These are phyloP conservation scores for Carcharodon carcharias DNA, from an alignment of 2,797 vertebrate genomes.

Conservation along the genomic window DNA sequence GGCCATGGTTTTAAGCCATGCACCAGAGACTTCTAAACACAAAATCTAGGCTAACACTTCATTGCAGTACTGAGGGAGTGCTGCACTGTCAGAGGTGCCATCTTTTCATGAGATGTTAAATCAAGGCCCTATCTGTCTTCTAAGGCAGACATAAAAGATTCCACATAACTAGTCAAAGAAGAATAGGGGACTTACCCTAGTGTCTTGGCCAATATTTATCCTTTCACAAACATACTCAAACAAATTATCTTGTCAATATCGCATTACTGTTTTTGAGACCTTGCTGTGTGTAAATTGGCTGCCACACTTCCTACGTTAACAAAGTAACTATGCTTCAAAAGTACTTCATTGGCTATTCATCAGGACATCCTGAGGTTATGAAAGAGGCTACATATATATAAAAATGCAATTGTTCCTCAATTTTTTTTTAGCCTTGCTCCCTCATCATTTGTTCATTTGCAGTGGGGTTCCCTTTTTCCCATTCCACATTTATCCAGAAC, in stretches of 20 bases:
- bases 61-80: background rate
- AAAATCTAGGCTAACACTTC: background rate
- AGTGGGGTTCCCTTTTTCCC: background rate
- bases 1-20: background rate
- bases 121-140: background rate
- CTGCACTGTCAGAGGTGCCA: background rate
- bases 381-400: background rate
- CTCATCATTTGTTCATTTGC: background rate
- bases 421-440: background rate
- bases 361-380: background rate
- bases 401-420: background rate
- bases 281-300: background rate
- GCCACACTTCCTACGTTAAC: background rate
- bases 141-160: background rate
- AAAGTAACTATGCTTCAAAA: background rate
- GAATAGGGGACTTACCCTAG: background rate
- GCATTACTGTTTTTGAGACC: background rate
- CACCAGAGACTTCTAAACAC: background rate
- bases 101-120: background rate
- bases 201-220: background rate
- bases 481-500: background rate
- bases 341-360: background rate
- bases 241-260: background rate
- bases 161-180: background rate
- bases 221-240: background rate